Conservation (phyloP, 2,113 vertebrate genomes). For the Xenotilapia caudafasciata region DNA sequence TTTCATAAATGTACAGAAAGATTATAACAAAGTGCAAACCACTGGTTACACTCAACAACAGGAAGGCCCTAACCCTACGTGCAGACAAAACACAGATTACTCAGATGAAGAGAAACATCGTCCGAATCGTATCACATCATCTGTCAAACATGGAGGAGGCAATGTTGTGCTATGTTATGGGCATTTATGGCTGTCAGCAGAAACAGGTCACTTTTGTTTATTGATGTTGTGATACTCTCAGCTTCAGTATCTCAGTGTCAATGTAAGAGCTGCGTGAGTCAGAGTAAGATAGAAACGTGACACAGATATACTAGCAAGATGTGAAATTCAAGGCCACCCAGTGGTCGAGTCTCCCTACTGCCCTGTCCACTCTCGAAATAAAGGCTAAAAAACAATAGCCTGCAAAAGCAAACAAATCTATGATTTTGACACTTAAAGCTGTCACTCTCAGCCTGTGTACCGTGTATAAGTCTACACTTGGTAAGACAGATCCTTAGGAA, state of each 20-base stretch:
- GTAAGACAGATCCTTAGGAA: background rate
- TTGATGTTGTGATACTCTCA: accelerated
- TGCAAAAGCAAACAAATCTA: background rate
- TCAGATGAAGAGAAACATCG: background rate
- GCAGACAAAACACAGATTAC: background rate
- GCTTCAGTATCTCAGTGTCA: background rate
- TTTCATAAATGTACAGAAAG: background rate
- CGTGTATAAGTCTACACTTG: accelerated
- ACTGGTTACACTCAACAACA: background rate
- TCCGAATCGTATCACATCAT: background rate
- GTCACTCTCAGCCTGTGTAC: background rate
- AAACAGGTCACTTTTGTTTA: background rate
- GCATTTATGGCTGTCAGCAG: background rate
- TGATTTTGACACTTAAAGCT: background rate
- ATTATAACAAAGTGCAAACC: background rate
- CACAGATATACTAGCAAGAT: accelerated
- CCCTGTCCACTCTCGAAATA: background rate
- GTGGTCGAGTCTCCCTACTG: background rate
- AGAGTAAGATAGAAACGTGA: background rate
- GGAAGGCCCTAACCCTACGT: background rate
- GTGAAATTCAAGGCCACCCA: background rate
- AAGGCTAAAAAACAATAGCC: background rate
- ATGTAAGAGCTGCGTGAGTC: background rate
- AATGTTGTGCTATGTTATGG: accelerated
- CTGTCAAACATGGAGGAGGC: background rate